A percentile compares a stretch with the other conserved stretches of the same genome.
These are phyloP conservation scores for Emberiza fucata DNA, from an alignment of 2,113 vertebrate genomes.

Conservation along the genomic window DNA sequence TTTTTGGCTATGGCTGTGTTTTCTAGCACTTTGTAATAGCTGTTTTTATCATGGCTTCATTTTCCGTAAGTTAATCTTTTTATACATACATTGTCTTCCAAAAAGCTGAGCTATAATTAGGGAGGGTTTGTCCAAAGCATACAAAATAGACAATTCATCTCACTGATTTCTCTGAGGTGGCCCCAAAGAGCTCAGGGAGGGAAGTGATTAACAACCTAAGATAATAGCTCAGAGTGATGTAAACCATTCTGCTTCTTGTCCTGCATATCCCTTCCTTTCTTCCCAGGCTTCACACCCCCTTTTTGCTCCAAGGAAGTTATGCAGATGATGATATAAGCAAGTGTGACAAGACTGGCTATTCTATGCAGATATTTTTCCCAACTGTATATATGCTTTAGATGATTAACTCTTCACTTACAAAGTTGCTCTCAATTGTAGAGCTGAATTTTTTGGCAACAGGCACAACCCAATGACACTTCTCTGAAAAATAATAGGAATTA, in stretches of 20 bases:
- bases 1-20: neutral
- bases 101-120: neutral
- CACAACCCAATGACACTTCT: neutral
- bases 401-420: neutral
- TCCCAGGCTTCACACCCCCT: neutral
- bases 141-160: neutral
- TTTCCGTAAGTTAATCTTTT: neutral
- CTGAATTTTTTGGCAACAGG: neutral
- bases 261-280: neutral
- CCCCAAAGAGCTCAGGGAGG: neutral
- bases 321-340: neutral
- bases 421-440: neutral
- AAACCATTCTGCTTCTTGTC: conserved; percentile 24
- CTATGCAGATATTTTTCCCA: neutral
- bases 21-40: neutral
- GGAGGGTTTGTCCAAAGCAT: neutral
- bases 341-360: neutral
- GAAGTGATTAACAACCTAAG: neutral
- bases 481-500: neutral
- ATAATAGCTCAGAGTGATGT: neutral
- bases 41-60: neutral
- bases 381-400: neutral
- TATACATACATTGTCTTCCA: neutral
- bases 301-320: neutral
- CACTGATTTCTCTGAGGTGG: neutral